These are phyloP conservation scores for Urocolius indicus DNA, from an alignment of 2,113 vertebrate genomes.

Conservation along the genomic window DNA sequence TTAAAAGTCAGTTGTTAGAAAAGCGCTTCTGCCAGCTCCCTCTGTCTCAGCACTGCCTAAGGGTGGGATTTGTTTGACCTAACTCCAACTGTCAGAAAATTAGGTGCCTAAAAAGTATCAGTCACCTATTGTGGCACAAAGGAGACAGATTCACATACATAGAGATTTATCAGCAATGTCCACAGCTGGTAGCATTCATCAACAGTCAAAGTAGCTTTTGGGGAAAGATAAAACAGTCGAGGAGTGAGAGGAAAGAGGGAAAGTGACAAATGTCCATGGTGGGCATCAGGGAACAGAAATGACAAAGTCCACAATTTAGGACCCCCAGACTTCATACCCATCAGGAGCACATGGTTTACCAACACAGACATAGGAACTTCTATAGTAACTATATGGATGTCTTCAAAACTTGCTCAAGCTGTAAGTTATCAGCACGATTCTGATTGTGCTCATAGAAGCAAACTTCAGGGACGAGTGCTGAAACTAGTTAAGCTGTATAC, in stretches of 20 bases:
- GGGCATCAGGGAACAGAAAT: background rate
- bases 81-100: constrained; percentile 31
- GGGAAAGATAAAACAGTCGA: background rate
- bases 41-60: background rate
- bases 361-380: rapidly evolving
- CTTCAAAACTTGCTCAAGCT: background rate
- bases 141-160: background rate
- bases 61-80: constrained; percentile 7
- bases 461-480: background rate
- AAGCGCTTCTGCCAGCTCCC: background rate
- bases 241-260: background rate
- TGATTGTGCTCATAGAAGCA: background rate
- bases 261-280: background rate
- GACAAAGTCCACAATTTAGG: background rate
- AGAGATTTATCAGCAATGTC: background rate
- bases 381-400: rapidly evolving
- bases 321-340: background rate
- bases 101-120: background rate
- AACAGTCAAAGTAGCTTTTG: background rate
- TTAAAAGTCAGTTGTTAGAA: constrained; percentile 10
- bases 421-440: background rate
- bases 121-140: background rate
- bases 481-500: background rate
- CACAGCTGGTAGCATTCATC: background rate
- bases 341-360: background rate